Evolutionary conservation across 2,113 vertebrate genomes (phyloP).

Genomic region (Toxotes chatareus): DNA sequence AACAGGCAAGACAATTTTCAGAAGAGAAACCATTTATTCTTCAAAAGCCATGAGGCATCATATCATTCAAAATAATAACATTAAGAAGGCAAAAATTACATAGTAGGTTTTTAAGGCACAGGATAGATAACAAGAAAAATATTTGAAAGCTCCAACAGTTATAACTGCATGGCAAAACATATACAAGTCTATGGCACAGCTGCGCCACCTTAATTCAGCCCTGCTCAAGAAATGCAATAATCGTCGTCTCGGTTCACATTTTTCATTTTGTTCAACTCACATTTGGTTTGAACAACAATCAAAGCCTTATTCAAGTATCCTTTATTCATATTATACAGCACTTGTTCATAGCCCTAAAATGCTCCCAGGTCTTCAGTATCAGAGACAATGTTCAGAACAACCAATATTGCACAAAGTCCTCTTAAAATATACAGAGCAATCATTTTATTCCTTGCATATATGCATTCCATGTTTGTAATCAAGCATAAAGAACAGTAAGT

Average conservation of each 20-base stretch:
- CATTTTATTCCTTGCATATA: constrained; percentile 59
- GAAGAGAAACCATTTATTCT: constrained; percentile 74
- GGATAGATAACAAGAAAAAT: constrained; percentile 77
- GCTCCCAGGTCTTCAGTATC: constrained; percentile 20
- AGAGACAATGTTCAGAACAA: constrained; percentile 41
- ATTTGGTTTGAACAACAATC: constrained; percentile 41
- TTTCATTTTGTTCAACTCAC: constrained; percentile 16
- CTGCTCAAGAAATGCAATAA: constrained; percentile 47
- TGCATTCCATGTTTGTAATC: constrained; percentile 66
- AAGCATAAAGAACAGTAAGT: constrained; percentile 61
- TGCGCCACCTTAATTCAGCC: constrained; percentile 39
- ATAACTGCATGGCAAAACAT: constrained; percentile 57
- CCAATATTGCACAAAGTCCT: constrained; percentile 70
- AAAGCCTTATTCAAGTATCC: constrained; percentile 72
- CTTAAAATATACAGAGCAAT: constrained; percentile 56
- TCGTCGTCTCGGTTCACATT: constrained; percentile 25
- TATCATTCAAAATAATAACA: constrained; percentile 70
- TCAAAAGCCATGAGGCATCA: constrained; percentile 65
- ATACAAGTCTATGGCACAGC: constrained; percentile 37
- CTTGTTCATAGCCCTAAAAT: constrained; percentile 72
- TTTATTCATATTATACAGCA: constrained; percentile 53
- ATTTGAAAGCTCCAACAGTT: constrained; percentile 58
- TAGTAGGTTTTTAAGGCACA: constrained; percentile 88
- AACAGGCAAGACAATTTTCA: constrained; percentile 16
- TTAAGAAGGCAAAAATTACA: constrained; percentile 71